Evolutionary conservation across 2,113 vertebrate species (phyloP).

Genomic region (Gymnocephalus cernua): DNA sequence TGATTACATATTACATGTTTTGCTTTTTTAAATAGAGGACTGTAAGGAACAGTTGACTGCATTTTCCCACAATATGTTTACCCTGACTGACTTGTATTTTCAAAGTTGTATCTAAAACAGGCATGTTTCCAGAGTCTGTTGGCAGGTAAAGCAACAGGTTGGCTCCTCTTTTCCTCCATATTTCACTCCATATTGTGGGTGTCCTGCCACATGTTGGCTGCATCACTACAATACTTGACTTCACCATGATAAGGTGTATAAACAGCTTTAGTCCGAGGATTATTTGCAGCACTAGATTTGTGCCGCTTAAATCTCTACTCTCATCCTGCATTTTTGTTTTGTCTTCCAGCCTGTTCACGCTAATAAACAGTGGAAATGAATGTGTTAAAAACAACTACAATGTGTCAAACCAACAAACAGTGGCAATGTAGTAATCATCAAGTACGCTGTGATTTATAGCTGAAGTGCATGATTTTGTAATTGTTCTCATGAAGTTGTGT

Average conservation of each 20-base stretch:
- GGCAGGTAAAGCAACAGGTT: neutral
- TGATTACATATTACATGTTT: neutral
- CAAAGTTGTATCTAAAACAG: neutral
- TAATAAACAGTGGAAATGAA: neutral
- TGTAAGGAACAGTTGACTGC: neutral
- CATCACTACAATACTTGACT: neutral
- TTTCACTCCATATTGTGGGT: neutral
- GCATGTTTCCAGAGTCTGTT: neutral
- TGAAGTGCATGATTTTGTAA: slow-evolving; percentile 10
- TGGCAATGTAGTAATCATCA: neutral
- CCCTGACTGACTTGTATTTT: neutral
- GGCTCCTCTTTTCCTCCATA: neutral
- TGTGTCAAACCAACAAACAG: neutral
- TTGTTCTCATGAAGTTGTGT: slow-evolving; percentile 32
- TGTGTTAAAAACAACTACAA: neutral
- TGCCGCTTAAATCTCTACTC: neutral
- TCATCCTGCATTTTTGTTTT: neutral
- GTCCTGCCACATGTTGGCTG: neutral
- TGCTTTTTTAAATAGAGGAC: neutral
- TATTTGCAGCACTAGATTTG: neutral
- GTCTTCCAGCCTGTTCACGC: neutral
- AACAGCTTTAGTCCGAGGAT: neutral
- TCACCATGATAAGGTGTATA: neutral
- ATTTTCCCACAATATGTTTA: neutral
- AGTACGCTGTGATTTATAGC: neutral